A percentile compares a stretch with the other conserved stretches of the same genome.
These are phyloP conservation scores for Mechanitis mazaeus DNA, from an alignment of 2,888 invertebrate species.

Conservation along the genomic window DNA sequence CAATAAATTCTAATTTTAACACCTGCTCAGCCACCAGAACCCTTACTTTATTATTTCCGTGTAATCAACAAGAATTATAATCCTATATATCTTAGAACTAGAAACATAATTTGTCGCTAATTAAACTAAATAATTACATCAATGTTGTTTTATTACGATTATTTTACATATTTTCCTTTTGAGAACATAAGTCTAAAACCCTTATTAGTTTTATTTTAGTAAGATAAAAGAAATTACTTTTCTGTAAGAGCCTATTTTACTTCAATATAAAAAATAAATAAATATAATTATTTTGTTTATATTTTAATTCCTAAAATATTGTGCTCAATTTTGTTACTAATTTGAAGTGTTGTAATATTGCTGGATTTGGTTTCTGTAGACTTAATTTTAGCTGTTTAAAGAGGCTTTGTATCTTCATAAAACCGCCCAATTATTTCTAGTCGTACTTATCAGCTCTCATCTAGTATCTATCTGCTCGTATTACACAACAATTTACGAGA, in stretches of 20 bases:
- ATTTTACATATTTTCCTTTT: background rate
- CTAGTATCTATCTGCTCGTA: constrained; percentile 64
- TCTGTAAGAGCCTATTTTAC: too few species aligned
- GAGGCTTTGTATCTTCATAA: constrained; percentile 48
- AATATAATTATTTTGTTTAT: background rate
- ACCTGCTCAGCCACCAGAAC: constrained; percentile 22
- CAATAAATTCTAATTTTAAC: constrained; percentile 26
- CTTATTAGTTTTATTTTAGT: too few species aligned
- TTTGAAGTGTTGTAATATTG: background rate
- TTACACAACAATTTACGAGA: constrained; percentile 67
- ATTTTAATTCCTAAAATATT: background rate
- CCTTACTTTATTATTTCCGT: constrained; percentile 19
- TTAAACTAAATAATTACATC: background rate
- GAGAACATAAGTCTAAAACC: background rate
- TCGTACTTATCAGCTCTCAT: constrained; percentile 57
- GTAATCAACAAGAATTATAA: constrained; percentile 10
- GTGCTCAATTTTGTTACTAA: background rate
- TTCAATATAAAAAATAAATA: too few species aligned
- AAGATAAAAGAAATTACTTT: too few species aligned
- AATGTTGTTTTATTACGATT: background rate
- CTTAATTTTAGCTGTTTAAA: background rate
- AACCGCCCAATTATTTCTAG: constrained; percentile 65
- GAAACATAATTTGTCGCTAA: background rate
- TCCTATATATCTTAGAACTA: background rate
- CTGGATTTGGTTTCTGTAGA: background rate